These are phyloP conservation scores for Zapornia atra DNA, from an alignment of 2,113 vertebrate species.

Conservation along the genomic window DNA sequence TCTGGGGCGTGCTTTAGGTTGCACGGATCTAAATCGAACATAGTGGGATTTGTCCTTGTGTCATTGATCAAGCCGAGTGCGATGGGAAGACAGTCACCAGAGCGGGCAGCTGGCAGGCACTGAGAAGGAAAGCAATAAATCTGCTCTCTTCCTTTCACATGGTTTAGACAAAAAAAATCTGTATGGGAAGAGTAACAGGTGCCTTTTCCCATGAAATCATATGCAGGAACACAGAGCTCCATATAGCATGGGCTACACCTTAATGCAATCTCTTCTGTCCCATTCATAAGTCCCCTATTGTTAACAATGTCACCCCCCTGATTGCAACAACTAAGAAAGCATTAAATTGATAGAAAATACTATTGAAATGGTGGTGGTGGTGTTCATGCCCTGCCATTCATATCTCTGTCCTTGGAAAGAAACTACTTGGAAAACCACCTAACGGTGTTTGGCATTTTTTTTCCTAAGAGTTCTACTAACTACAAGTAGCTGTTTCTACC, in stretches of 20 bases:
- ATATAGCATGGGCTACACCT: background rate
- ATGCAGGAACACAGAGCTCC: background rate
- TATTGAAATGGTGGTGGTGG: background rate
- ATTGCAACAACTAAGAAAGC: background rate
- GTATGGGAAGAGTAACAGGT: background rate
- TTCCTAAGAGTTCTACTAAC: background rate
- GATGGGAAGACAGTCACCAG: background rate
- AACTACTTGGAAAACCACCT: background rate
- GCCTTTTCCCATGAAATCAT: background rate
- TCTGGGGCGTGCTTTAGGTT: background rate
- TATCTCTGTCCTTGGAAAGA: background rate
- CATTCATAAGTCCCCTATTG: background rate
- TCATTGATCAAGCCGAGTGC: background rate
- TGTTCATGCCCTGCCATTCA: background rate
- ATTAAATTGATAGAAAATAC: background rate
- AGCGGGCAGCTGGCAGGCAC: background rate
- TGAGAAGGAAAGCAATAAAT: background rate
- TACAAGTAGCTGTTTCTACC: background rate
- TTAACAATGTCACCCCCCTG: background rate
- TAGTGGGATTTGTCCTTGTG: background rate
- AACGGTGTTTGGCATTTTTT: background rate
- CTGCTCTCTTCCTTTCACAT: background rate
- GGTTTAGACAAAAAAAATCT: background rate
- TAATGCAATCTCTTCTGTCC: background rate
- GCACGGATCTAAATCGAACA: background rate